phyloP scores from a whole-genome alignment of 2,797 vertebrate genomes.

The Pogonophryne albipinna region DNA sequence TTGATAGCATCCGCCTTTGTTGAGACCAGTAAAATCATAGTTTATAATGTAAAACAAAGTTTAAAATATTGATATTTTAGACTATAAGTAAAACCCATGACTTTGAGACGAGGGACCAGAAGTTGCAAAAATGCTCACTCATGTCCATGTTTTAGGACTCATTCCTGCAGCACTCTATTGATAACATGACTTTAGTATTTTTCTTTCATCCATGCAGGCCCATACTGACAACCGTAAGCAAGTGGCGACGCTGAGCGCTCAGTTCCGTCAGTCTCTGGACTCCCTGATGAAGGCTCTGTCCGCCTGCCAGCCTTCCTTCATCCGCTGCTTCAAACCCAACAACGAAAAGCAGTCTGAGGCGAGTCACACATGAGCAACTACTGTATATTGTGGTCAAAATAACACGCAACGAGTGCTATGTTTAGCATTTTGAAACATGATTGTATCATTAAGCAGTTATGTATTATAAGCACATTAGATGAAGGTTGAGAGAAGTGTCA shows the following conservation, averaged over 20 bases:
- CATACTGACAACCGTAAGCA: constrained; percentile 83
- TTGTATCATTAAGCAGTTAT: neutral
- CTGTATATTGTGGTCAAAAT: neutral
- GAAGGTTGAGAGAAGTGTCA: neutral
- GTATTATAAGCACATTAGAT: neutral
- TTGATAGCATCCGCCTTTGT: too few relatives aligned
- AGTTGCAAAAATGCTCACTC: neutral
- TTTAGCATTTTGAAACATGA: neutral
- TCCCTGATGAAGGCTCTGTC: constrained; percentile 94
- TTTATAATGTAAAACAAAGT: too few relatives aligned
- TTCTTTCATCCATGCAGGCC: constrained; percentile 51
- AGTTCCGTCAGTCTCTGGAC: constrained; percentile 96
- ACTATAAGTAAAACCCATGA: too few relatives aligned
- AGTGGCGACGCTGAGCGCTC: constrained; percentile 88
- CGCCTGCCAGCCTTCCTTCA: constrained; percentile 93
- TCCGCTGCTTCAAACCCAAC: constrained; percentile 98
- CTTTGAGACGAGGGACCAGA: too few relatives aligned
- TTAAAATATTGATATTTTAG: too few relatives aligned
- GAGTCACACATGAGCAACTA: constrained; percentile 36
- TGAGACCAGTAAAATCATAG: too few relatives aligned
- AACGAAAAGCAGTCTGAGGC: constrained; percentile 92
- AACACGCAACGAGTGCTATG: neutral
- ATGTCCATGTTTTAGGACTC: too few relatives aligned
- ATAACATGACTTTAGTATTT: neutral
- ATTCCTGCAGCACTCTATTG: neutral